Evolutionary conservation across 2,888 invertebrate genomes (phyloP).

Genomic region (Drosophila fulvimacula): DNA sequence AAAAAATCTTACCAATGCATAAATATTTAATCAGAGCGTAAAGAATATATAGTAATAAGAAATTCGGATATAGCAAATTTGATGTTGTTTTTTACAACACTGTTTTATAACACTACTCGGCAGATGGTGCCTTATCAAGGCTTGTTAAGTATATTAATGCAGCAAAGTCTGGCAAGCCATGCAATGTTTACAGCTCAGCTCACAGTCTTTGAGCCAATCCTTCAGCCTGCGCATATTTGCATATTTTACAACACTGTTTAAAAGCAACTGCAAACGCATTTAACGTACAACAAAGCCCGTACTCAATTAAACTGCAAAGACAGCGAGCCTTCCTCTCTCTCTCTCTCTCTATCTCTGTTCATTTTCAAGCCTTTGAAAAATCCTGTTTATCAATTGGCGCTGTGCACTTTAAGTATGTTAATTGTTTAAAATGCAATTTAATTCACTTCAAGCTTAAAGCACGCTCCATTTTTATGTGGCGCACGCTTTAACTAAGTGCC

Average conservation of each 20-base stretch:
- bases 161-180: background rate
- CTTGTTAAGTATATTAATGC: background rate
- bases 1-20: background rate
- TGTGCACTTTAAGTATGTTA: background rate
- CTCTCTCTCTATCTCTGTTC: background rate
- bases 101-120: background rate
- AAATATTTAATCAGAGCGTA: background rate
- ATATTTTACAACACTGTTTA: constrained; percentile 3
- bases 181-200: background rate
- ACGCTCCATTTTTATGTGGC: background rate
- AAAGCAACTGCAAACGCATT: background rate
- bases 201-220: no score
- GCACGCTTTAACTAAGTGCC: constrained; percentile 1
- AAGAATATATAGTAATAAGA: background rate
- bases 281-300: background rate
- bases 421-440: constrained; percentile 1
- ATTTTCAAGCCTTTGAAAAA: background rate
- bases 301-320: background rate
- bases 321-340: no score
- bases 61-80: background rate
- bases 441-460: background rate
- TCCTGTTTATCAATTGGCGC: background rate
- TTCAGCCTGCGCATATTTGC: background rate
- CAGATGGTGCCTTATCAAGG: background rate
- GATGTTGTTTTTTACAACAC: background rate